Evolutionary conservation across 2,113 vertebrate genomes (phyloP), one percentile per base, ranked within the genome.

Genomic region (Callopanchax toddi): DNA sequence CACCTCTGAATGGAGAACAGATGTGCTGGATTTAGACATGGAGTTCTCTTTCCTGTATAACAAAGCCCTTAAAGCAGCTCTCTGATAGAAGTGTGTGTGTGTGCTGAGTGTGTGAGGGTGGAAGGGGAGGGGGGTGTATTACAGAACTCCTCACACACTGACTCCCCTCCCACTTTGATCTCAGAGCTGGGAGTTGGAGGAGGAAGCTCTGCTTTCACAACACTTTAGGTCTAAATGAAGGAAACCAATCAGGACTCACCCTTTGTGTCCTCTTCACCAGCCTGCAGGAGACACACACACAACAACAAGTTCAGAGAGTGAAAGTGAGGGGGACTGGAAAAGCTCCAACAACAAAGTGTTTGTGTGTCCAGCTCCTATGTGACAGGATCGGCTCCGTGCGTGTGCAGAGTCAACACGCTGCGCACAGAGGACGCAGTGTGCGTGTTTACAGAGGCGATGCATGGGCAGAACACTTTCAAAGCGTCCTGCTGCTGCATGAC

Each of bases 241-340:
- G 26, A 44, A 58, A 11, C 49, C 7, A 52, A 79, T 59, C 2
- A 56, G 44, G 4, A 85, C 89, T 92, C 84, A 93, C 92, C 92
- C 75, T 91, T 81, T 86, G 59, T 87, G 58, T 87, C 81, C 79
- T 65, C 81, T 81, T 82, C 88, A 49, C 76, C 89, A 91, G 88
- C 92, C 92, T 93, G 86, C 0, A 78, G 77, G 50, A 83, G 26
- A 46, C 32, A 66, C 54, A 46, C 32, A 66, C 54, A 20, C 26
- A 64, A 48, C 59, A 78, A 32, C 50, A 17, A 13, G 53, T 84
- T 83, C 71, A 57, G 65, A 22, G 43, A n/a, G 40, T 26, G 1
- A 43, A 58, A 34, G 54, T 56, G n/a, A 13, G 18, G 56, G 55
- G 57, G 62, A 64, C 60, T 68, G 34, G 62, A 45, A 12, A 67